Evolutionary conservation across 2,797 vertebrate genomes (phyloP).

Genomic region (Anguilla obscura): DNA sequence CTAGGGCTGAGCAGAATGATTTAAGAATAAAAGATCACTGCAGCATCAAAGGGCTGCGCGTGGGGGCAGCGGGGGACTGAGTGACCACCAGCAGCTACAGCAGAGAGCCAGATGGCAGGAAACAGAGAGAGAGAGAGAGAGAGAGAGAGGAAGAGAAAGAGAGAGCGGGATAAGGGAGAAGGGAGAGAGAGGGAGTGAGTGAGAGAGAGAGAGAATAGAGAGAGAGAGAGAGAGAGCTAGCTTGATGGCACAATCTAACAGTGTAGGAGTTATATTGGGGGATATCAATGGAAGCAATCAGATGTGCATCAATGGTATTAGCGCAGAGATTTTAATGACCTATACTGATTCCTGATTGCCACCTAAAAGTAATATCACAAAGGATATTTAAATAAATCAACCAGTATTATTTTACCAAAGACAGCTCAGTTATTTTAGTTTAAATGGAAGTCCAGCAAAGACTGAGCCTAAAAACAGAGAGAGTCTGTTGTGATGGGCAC

Average conservation of each 20-base stretch:
- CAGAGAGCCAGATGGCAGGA: conserved; percentile 35
- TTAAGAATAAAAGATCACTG: conserved; percentile 4
- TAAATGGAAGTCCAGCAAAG: background rate
- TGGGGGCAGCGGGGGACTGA: background rate
- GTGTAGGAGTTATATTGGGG: background rate
- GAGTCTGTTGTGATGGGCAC: background rate
- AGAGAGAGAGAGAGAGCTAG: background rate
- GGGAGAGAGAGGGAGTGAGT: conserved; percentile 1
- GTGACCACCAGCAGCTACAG: conserved; percentile 20
- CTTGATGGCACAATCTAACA: background rate
- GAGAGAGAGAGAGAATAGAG: conserved; percentile 20
- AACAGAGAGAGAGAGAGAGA: conserved; percentile 26
- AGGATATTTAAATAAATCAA: conserved; percentile 11
- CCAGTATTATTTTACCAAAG: conserved; percentile 51
- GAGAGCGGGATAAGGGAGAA: too few species aligned
- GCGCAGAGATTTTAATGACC: background rate
- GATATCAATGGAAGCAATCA: background rate
- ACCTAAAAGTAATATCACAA: background rate
- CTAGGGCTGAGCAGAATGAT: background rate
- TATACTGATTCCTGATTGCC: background rate
- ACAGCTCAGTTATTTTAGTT: conserved; percentile 55
- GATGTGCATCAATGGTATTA: too few species aligned
- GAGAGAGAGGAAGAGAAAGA: background rate
- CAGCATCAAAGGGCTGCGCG: background rate
- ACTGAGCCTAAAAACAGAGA: background rate